Conservation (phyloP, 2,797 vertebrate species). For the Syngnathus acus region DNA sequence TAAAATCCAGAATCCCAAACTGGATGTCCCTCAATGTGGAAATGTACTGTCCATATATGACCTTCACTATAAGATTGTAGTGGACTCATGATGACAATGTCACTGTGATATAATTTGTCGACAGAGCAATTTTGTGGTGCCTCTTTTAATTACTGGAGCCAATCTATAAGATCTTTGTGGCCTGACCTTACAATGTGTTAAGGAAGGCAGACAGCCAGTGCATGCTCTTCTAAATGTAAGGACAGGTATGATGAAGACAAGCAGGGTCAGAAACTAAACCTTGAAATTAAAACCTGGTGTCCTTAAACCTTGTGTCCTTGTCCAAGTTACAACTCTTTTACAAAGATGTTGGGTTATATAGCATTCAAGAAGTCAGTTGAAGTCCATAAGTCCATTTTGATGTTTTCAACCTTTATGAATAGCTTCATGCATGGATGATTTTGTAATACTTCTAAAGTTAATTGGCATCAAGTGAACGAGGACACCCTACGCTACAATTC, state of each 20-base stretch:
- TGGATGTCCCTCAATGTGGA: background rate
- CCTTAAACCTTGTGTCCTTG: background rate
- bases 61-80: conserved; percentile 21
- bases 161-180: conserved; percentile 11
- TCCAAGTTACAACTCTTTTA: no score
- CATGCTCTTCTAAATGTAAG: background rate
- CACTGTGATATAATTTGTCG: conserved; percentile 41
- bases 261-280: background rate
- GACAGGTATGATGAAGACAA: background rate
- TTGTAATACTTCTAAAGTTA: no score
- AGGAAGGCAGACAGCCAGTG: background rate
- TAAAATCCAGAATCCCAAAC: background rate
- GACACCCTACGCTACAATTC: no score
- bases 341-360: no score
- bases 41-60: conserved; percentile 25
- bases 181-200: conserved; percentile 24
- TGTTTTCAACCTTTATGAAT: no score
- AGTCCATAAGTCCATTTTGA: no score
- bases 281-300: background rate
- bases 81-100: conserved; percentile 31
- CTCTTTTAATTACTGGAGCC: conserved; percentile 28
- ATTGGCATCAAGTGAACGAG: no score
- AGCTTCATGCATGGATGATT: no score
- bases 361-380: no score
- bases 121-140: conserved; percentile 24